Base-by-base conservation (phyloP, 2,888 invertebrate genomes). In the Macropis europaea region DNA sequence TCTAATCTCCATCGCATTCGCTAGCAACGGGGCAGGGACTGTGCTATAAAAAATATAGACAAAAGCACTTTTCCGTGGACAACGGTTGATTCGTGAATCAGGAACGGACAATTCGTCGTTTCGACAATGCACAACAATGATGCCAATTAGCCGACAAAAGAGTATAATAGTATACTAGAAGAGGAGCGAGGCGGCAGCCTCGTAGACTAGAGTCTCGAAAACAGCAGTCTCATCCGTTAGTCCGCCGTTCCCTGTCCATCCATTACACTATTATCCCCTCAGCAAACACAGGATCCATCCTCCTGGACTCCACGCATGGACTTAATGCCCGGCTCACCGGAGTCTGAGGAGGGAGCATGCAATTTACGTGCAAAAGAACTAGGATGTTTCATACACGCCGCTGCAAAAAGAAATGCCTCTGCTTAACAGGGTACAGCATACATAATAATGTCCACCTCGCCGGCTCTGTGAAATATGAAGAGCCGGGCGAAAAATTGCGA, bases 191-290 rank as follows among this genome's bases (percentile, higher is more conserved):
- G 60, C 62, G 56, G 45, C 47, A 50, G 73, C 71, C 54, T 67
- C 56, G n/a, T n/a, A 57, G 63, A 63, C 71, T 66, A 45, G 76
- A 82, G 75, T 76, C 82, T 83, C 81, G 79, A 83, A 81, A 81
- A 84, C 75, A 73, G 84, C 80, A 82, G 83, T 81, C 79, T 83
- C 82, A 82, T 84, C 82, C 81, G 83, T 83, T 84, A 80, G 82
- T 79, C 79, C 82, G 83, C 82, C 80, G 79, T 83, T n/a, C 80
- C 81, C 86, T 84, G 85, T 87, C 84, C 87, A 85, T 87, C 86
- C 86, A 85, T 88, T 85, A 87, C 84, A 76, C 84, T 87, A 86
- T 87, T 87, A 87, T 88, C 87, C 86, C 77, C 81, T 79, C 69
- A 71, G 83, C 86, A 88, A 88, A 88, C 88, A 84, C 77, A 70